phyloP scores from a whole-genome alignment of 2,113 vertebrate genomes.

The Morone saxatilis region DNA sequence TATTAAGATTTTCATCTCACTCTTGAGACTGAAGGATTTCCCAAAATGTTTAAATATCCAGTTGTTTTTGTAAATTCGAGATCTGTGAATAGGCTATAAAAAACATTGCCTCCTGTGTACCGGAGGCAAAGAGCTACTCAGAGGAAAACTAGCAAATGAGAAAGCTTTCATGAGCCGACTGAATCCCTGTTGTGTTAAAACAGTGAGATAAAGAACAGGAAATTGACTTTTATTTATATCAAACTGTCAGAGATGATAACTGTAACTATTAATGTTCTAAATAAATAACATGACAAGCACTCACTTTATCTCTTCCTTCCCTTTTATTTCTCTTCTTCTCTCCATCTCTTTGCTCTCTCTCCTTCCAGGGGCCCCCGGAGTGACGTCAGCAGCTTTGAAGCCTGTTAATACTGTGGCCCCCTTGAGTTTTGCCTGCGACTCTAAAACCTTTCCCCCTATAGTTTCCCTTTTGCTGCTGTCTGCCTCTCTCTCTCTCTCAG shows the following conservation, averaged over 20 bases:
- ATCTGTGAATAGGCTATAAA: background rate
- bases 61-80: background rate
- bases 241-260: conserved; percentile 39
- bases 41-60: background rate
- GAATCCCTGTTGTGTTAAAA: conserved; percentile 23
- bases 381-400: conserved; percentile 62
- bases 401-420: conserved; percentile 45
- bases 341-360: conserved; percentile 3
- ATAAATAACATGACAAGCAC: background rate
- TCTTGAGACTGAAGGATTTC: no score
- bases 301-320: background rate
- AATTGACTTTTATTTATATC: conserved; percentile 41
- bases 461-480: conserved; percentile 47
- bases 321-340: conserved; percentile 28
- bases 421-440: conserved; percentile 37
- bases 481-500: conserved; percentile 52
- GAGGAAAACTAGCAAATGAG: background rate
- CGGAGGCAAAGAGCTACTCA: background rate
- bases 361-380: conserved; percentile 20
- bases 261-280: conserved; percentile 9
- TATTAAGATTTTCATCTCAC: no score
- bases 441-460: conserved; percentile 44
- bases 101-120: no score
- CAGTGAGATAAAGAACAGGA: conserved; percentile 19
- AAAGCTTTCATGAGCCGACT: conserved; percentile 5